phyloP scores from a whole-genome alignment of 37 sponge, comb jelly and placozoan species.

The Eunapius fragilis region DNA sequence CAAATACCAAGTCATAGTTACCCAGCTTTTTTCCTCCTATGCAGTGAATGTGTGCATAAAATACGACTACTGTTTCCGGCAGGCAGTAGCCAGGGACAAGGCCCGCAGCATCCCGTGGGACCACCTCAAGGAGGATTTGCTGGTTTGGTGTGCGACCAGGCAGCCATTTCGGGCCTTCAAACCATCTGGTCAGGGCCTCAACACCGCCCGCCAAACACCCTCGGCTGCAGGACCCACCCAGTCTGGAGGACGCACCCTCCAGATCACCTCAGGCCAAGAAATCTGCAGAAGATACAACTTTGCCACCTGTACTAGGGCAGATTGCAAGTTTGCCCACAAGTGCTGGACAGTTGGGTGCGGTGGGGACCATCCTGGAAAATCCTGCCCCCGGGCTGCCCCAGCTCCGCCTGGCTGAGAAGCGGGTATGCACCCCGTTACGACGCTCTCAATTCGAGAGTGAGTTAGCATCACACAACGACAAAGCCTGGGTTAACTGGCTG shows the following conservation, averaged over 20 bases:
- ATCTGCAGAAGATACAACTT: constrained; percentile 29
- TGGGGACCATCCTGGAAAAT: constrained; percentile 26
- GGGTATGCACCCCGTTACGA: background rate
- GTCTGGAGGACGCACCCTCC: background rate
- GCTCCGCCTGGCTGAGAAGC: constrained; percentile 36
- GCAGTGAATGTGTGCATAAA: background rate
- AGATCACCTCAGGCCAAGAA: constrained; percentile 12
- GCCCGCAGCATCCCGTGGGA: constrained; percentile 18
- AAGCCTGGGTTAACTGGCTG: constrained; percentile 17
- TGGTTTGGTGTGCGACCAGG: constrained; percentile 6
- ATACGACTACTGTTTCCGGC: constrained; percentile 24
- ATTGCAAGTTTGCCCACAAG: constrained; percentile 29
- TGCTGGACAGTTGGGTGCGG: constrained; percentile 32
- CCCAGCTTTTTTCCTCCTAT: too few species aligned
- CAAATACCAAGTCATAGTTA: too few species aligned
- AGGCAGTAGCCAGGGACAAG: constrained; percentile 19
- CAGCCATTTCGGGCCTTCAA: constrained; percentile 2
- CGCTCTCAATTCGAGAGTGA: constrained; percentile 14
- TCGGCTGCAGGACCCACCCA: constrained; percentile 9
- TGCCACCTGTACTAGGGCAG: constrained; percentile 23
- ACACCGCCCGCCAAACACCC: background rate
- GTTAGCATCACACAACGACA: constrained; percentile 28
- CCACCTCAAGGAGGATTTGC: constrained; percentile 11
- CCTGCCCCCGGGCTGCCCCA: constrained; percentile 15
- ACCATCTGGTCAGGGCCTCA: background rate